Conservation (phyloP, 2,797 vertebrate genomes). For the Pseudochirops cupreus region DNA sequence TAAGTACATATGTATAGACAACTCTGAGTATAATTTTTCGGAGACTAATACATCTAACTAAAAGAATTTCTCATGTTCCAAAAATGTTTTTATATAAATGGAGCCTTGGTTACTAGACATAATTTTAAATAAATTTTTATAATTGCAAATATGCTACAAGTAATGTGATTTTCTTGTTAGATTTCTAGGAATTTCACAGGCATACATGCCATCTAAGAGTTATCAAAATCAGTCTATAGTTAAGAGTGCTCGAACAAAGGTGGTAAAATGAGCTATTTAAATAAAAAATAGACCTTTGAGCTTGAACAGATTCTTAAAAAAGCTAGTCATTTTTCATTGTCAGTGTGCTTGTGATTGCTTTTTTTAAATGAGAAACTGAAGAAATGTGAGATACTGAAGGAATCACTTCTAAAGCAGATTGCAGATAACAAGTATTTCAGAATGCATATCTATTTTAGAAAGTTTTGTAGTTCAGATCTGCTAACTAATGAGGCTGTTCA, state of each 20-base stretch:
- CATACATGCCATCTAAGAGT: neutral
- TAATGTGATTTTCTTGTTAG: neutral
- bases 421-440: neutral
- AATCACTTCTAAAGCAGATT: neutral
- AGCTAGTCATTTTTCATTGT: slow-evolving; percentile 30
- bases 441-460: slow-evolving; percentile 9
- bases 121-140: slow-evolving; percentile 19
- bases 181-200: slow-evolving; percentile 16
- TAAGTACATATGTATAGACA: neutral
- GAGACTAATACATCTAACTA: neutral
- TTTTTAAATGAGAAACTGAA: slow-evolving; percentile 57
- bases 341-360: neutral
- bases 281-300: slow-evolving; percentile 4
- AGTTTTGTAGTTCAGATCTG: neutral
- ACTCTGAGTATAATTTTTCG: neutral
- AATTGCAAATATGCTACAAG: neutral
- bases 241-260: slow-evolving; percentile 18
- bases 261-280: slow-evolving; percentile 15
- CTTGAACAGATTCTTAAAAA: neutral
- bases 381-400: neutral
- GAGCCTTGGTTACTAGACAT: slow-evolving; percentile 41
- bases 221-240: slow-evolving; percentile 26
- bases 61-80: slow-evolving; percentile 38
- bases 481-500: neutral
- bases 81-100: slow-evolving; percentile 32